Evolutionary conservation across 23 tunicate species (phyloP), one percentile per base, ranked within the genome.

Genomic region (Ascidia mentula): DNA sequence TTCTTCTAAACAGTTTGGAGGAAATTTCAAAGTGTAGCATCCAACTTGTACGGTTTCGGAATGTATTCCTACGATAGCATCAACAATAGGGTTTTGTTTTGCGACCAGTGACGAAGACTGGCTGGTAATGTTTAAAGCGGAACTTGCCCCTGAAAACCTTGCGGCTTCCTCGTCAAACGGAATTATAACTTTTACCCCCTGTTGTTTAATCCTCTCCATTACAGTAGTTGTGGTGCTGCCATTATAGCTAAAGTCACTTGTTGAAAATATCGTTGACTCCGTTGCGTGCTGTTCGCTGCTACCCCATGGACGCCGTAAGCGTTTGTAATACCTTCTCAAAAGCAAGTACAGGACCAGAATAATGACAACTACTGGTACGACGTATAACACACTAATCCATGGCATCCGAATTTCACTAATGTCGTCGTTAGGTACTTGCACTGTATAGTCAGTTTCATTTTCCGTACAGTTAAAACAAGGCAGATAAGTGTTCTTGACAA

Each of bases 1-100:
- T 18, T 71, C 32, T 34, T 34, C 75, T 6, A 71, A 5, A 4
- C 36, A 9, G 30, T 36, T 36, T 3, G 75, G 75, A 6, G 75
- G 75, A 71, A 71, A 71, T 71, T 3, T 35, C 18, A 71, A n/a
- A 71, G 75, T 71, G 38, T 34, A 71, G 34, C 75, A 71, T 3
- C 38, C 75, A 26, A 20, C 24, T 53, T 28, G 65, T 53, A 53
- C 65, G 2, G 65, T 53, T n/a, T n/a, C n/a, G n/a, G n/a, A n/a
- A n/a, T n/a, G n/a, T n/a, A n/a, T n/a, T n/a, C n/a, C n/a, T n/a
- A n/a, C n/a, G n/a, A n/a, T n/a, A n/a, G n/a, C n/a, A n/a, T n/a
- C n/a, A n/a, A n/a, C n/a, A n/a, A n/a, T n/a, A n/a, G n/a, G n/a
- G n/a, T n/a, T n/a, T n/a, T n/a, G n/a, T n/a, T n/a, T n/a, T n/a